These are phyloP conservation scores for Morone chrysops DNA, from an alignment of 2,113 vertebrate species.

Conservation along the genomic window DNA sequence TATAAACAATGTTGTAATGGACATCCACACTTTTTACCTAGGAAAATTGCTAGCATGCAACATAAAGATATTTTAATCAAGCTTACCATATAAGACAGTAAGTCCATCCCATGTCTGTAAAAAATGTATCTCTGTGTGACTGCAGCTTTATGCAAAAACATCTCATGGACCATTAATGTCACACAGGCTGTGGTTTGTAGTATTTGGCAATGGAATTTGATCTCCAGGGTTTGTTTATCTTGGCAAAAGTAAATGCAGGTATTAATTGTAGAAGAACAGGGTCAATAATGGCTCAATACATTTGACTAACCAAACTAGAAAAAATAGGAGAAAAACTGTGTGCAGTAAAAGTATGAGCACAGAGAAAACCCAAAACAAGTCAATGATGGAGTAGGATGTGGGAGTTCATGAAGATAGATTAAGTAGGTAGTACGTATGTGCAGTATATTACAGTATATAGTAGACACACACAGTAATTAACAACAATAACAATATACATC, in stretches of 20 bases:
- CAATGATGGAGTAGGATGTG: not conserved
- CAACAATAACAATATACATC: not conserved
- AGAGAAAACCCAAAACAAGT: not conserved
- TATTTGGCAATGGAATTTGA: constrained; percentile 3
- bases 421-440: not conserved
- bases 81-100: constrained; percentile 32
- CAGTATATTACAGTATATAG: not conserved
- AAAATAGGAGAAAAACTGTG: not conserved
- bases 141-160: not conserved
- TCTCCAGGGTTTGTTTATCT: constrained; percentile 47
- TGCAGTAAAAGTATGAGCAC: not conserved
- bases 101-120: constrained; percentile 16
- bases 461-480: not conserved
- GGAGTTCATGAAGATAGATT: not conserved
- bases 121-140: not conserved
- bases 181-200: not conserved
- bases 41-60: not conserved
- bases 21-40: constrained; percentile 41
- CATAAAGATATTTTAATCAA: rapidly evolving
- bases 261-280: not conserved
- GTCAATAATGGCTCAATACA: not conserved
- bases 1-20: too few species aligned
- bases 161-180: not conserved
- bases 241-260: constrained; percentile 46
- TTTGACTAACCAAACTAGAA: not conserved